phyloP scores from a whole-genome alignment of 2,797 vertebrate genomes.

The Anas flavirostris region DNA sequence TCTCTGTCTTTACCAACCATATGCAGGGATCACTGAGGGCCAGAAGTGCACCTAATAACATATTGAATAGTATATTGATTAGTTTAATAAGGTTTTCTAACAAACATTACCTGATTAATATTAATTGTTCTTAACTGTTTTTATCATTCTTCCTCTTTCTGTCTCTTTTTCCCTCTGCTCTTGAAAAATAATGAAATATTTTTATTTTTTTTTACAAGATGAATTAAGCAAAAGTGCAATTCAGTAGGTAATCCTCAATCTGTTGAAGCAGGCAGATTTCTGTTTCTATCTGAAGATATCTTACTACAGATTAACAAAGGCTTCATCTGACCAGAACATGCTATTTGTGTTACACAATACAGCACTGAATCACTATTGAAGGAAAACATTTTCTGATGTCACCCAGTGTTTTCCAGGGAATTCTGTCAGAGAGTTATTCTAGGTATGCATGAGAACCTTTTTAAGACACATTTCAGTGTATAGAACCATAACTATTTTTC shows the following conservation, averaged over 20 bases:
- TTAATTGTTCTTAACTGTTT: not conserved
- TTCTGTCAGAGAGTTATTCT: not conserved
- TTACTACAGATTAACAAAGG: constrained; percentile 61
- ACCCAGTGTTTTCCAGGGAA: not conserved
- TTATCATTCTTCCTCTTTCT: not conserved
- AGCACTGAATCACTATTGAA: not conserved
- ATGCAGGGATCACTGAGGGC: not conserved
- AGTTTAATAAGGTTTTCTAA: not conserved
- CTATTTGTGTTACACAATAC: constrained; percentile 44
- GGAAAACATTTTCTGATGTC: not conserved
- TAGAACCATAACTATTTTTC: not conserved
- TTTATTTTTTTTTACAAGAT: not conserved
- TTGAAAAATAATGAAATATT: constrained; percentile 32
- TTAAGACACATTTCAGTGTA: not conserved
- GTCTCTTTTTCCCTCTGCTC: not conserved
- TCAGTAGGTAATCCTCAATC: constrained; percentile 64
- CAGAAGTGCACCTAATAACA: not conserved
- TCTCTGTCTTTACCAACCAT: not conserved
- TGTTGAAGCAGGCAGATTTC: constrained; percentile 47
- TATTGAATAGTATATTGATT: not conserved
- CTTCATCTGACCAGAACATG: constrained; percentile 45
- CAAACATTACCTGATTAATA: not conserved
- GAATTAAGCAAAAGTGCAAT: constrained; percentile 46
- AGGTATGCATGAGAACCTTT: not conserved
- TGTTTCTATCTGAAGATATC: constrained; percentile 48